phyloP scores from a whole-genome alignment of 2,888 invertebrate species.

The Biston stratarius region DNA sequence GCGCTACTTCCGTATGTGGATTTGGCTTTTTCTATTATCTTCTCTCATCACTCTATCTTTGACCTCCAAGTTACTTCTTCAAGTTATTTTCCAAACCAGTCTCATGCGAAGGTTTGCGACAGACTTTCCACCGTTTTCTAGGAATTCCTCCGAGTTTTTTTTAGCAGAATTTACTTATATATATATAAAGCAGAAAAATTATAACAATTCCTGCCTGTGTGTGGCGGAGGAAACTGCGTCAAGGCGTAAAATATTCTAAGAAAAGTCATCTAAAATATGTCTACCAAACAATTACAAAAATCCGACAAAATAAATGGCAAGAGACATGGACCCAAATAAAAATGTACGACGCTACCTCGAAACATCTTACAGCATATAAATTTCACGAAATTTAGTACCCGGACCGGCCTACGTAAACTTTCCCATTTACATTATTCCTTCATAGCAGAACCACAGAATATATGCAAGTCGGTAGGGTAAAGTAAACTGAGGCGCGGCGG shows the following conservation, averaged over 20 bases:
- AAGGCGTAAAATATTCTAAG: not conserved
- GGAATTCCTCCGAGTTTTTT: too few relatives aligned
- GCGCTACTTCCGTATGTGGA: too few relatives aligned
- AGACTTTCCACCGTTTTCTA: too few relatives aligned
- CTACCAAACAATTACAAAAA: conserved; percentile 18
- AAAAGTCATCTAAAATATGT: not conserved
- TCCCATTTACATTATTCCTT: conserved; percentile 74
- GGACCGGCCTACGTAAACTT: conserved; percentile 60
- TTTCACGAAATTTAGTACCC: conserved; percentile 57
- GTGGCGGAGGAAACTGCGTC: too few relatives aligned
- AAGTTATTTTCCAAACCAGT: too few relatives aligned
- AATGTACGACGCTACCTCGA: conserved; percentile 29
- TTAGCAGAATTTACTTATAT: too few relatives aligned
- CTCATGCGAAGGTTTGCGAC: too few relatives aligned
- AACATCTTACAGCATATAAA: conserved; percentile 44
- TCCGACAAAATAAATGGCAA: conserved; percentile 9
- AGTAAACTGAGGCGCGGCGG: conserved; percentile 63
- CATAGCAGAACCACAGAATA: conserved; percentile 56
- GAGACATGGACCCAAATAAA: conserved; percentile 18
- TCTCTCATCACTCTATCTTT: too few relatives aligned
- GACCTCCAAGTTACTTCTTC: too few relatives aligned
- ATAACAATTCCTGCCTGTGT: too few relatives aligned
- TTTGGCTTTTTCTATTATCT: too few relatives aligned
- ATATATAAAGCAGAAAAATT: too few relatives aligned
- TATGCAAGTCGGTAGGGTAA: conserved; percentile 3